Conservation (phyloP, 2,797 vertebrate genomes). For the Tinamus major region DNA sequence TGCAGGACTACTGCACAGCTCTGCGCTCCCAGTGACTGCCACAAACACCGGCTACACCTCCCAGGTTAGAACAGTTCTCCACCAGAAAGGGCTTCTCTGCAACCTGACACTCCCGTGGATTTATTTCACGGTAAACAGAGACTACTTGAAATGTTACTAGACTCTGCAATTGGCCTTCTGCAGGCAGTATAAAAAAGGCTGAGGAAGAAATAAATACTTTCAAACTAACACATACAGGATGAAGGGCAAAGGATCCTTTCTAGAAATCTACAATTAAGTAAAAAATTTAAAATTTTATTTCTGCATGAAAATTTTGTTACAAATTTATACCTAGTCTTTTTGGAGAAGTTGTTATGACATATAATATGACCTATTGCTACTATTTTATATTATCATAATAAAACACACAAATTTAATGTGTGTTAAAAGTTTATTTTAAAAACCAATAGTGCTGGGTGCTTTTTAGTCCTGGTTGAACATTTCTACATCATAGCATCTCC, state of each 20-base stretch:
- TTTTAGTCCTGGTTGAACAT: neutral
- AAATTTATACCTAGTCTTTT: neutral
- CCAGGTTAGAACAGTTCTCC: neutral
- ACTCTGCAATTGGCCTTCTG: neutral
- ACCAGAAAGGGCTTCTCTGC: neutral
- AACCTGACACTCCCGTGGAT: neutral
- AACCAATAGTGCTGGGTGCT: neutral
- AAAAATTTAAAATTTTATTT: neutral
- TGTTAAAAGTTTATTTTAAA: neutral
- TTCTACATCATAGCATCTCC: neutral
- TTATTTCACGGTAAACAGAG: neutral
- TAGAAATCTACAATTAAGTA: neutral
- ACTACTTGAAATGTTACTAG: neutral
- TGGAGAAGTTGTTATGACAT: neutral
- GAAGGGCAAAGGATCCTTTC: neutral
- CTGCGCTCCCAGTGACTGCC: neutral
- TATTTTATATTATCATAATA: neutral
- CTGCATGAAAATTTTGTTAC: neutral
- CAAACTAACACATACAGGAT: neutral
- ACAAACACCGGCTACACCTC: neutral
- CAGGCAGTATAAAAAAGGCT: neutral
- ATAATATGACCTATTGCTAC: neutral
- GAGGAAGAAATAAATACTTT: neutral
- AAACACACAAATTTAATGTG: neutral
- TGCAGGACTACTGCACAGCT: neutral